Evolutionary conservation across 2,888 invertebrate species (phyloP), one percentile per base, ranked within the genome.

Genomic region (Crepidodera aurea): DNA sequence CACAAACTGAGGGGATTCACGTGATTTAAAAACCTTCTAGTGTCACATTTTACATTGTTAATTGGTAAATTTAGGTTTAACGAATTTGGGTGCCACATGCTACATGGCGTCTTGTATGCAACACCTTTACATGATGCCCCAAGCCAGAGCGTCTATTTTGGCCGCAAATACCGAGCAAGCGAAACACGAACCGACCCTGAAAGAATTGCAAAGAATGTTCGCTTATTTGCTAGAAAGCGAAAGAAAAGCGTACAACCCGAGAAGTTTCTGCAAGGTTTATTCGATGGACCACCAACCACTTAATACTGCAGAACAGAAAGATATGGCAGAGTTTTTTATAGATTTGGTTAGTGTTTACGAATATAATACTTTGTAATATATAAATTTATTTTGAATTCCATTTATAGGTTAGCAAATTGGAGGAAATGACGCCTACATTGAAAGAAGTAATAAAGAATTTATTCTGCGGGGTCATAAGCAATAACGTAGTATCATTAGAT

Each of bases 101-200:
- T 97, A 97, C 81, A 95, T 97, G 95, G 97, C 97, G 7, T 94
- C 96, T 1, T 96, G 96, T 76, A 93, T 97, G 89, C 97, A 97
- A 80, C 97, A 97, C 81, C 83, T 97, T 67, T 97, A 94, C 80
- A 97, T 97, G 96, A 95, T 97, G 91, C 96, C 96, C 3, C 93
- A 93, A 76, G 94, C 95, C 0, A 84, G 96, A 51, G 88, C 90
- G 48, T 92, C 94, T 0, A 90, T 97, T 71, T 82, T 97, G 57
- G 86, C 87, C 4, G 91, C 93, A 69, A 88, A 91, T 58, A 86
- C 86, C 44, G 83, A 85, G 5, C 86, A 88, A 44, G 90, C 89
- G 64, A 90, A 93, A 67, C 95, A 96, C 81, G 90, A 89, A 61
- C 85, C 89, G 16, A 94, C 94, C 0, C 81, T 97, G 55, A 85